A percentile compares a stretch with the other conserved stretches of the same genome.
Conservation (phyloP, 2,113 vertebrate species). For the Notarius lentiginosus region DNA sequence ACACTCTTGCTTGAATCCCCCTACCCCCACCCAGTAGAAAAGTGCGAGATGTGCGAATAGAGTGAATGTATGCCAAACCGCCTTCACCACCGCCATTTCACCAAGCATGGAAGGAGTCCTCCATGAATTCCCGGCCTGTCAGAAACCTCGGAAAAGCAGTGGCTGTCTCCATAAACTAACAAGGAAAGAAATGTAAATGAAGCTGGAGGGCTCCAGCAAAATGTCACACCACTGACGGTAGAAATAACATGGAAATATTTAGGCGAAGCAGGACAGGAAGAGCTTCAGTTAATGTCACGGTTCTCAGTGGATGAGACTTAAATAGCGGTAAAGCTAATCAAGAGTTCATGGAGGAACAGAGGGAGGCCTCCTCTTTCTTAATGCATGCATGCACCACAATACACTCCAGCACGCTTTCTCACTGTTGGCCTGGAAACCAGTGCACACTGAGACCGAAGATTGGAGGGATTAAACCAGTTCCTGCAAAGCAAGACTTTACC, state of each 20-base stretch:
- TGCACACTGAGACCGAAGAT: conserved; percentile 65
- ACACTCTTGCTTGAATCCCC: not conserved
- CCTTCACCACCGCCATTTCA: conserved; percentile 16
- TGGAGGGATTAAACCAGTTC: conserved; percentile 38
- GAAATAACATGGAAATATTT: conserved; percentile 16
- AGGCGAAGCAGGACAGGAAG: not conserved
- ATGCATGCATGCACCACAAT: conserved; percentile 75
- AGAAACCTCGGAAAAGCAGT: conserved; percentile 17
- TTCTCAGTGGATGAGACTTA: not conserved
- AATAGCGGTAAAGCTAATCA: conserved; percentile 4
- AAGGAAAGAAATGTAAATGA: conserved; percentile 23
- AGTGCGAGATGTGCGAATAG: not conserved
- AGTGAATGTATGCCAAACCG: conserved; percentile 17
- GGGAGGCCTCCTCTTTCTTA: conserved; percentile 69
- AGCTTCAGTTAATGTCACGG: not conserved
- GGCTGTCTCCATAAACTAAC: conserved; percentile 10
- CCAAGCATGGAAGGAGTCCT: conserved; percentile 16
- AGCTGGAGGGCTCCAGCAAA: conserved; percentile 15
- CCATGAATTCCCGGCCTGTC: conserved; percentile 7
- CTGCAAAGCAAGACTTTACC: conserved; percentile 8
- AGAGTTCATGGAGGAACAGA: conserved; percentile 35
- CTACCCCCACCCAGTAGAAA: not conserved
- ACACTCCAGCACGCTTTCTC: conserved; percentile 67
- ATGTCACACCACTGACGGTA: not conserved
- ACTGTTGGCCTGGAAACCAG: conserved; percentile 76